These are phyloP conservation scores for Etheostoma cragini DNA, from an alignment of 2,113 vertebrate species.

Conservation along the genomic window DNA sequence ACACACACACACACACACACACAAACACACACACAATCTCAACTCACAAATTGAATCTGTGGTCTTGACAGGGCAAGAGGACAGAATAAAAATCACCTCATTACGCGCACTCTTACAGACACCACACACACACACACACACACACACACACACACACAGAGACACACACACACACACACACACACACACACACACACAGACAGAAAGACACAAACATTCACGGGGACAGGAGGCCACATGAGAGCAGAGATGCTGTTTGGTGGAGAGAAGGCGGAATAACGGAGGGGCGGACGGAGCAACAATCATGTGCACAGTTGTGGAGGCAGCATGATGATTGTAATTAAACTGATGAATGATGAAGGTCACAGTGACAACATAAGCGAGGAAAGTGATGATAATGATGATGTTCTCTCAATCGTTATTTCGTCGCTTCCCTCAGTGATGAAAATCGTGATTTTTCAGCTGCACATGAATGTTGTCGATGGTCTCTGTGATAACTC, in stretches of 20 bases:
- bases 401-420: slow-evolving; percentile 47
- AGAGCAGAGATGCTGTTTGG: slow-evolving; percentile 32
- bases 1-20: too few relatives aligned
- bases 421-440: slow-evolving; percentile 4
- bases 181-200: slow-evolving; percentile 13
- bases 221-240: slow-evolving; percentile 27
- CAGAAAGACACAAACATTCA: slow-evolving; percentile 20
- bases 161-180: slow-evolving; percentile 16
- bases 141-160: slow-evolving; percentile 12
- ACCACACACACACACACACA: not conserved
- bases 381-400: slow-evolving; percentile 38
- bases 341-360: slow-evolving; percentile 52
- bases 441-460: not conserved
- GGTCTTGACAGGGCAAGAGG: slow-evolving; percentile 71
- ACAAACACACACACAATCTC: slow-evolving; percentile 19
- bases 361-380: slow-evolving; percentile 50
- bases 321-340: slow-evolving; percentile 42
- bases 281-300: not conserved
- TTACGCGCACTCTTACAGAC: slow-evolving; percentile 45
- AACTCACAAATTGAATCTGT: slow-evolving; percentile 75
- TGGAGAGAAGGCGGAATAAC: slow-evolving; percentile 17
- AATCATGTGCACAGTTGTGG: slow-evolving; percentile 9
- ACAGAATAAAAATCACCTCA: slow-evolving; percentile 78
- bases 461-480: slow-evolving; percentile 8
- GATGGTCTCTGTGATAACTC: slow-evolving; percentile 30